Conservation (phyloP, 2,888 invertebrate genomes). For the Drosophila quinaria region DNA sequence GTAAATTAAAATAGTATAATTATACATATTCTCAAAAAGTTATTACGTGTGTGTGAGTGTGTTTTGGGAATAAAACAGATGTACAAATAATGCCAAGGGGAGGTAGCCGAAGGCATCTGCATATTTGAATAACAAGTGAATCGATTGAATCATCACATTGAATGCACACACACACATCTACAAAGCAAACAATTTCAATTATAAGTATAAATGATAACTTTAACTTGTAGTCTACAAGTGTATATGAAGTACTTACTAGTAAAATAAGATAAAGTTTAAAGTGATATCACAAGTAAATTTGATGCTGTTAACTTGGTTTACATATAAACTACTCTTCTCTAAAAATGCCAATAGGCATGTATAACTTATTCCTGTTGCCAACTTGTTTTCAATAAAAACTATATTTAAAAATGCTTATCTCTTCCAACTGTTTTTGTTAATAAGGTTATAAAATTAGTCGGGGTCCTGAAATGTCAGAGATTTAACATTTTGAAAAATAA, state of each 20-base stretch:
- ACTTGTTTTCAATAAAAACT: background rate
- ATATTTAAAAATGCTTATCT: background rate
- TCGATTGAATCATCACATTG: slow-evolving; percentile 30
- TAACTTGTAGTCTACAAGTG: background rate
- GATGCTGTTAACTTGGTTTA: background rate
- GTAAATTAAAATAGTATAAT: slow-evolving; percentile 40
- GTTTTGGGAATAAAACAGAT: slow-evolving; percentile 52
- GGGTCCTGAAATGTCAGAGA: no score
- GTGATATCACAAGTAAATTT: background rate
- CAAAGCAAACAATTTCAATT: slow-evolving; percentile 24
- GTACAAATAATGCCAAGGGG: slow-evolving; percentile 30
- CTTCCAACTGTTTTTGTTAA: background rate
- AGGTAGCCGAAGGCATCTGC: slow-evolving; percentile 41
- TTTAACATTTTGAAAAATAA: no score
- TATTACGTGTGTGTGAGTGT: slow-evolving; percentile 4
- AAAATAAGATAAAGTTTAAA: background rate
- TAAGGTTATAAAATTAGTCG: no score
- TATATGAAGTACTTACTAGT: background rate
- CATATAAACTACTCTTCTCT: background rate
- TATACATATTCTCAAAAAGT: background rate
- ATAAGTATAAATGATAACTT: slow-evolving; percentile 4
- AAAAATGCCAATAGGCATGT: background rate
- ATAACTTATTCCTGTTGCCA: background rate
- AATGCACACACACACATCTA: slow-evolving; percentile 35
- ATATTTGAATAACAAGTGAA: slow-evolving; percentile 55